Evolutionary conservation across 2,113 vertebrate genomes (phyloP).

Genomic region (Cyprinus carpio): DNA sequence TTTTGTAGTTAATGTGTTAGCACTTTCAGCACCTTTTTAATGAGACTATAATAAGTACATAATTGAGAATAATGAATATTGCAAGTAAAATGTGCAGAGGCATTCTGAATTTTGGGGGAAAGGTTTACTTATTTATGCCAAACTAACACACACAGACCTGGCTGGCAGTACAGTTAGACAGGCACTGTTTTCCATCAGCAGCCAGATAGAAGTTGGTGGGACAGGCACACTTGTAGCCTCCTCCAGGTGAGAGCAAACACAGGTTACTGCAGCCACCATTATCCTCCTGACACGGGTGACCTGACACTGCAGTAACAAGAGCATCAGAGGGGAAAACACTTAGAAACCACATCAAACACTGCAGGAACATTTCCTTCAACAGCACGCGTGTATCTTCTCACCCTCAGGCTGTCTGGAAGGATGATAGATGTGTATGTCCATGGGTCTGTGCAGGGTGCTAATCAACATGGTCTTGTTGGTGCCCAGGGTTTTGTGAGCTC

Average conservation of each 20-base stretch:
- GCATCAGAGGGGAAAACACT: not conserved
- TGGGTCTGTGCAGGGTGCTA: slow-evolving; percentile 93
- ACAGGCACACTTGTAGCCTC: slow-evolving; percentile 90
- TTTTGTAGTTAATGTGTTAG: too few species aligned
- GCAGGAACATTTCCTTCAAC: not conserved
- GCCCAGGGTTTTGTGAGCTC: slow-evolving; percentile 90
- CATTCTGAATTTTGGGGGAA: not conserved
- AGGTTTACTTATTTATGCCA: not conserved
- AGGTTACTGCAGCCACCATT: slow-evolving; percentile 96
- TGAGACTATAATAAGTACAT: not conserved
- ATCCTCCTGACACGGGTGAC: slow-evolving; percentile 89
- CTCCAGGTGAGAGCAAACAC: slow-evolving; percentile 89
- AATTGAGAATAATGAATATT: not conserved
- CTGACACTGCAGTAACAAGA: slow-evolving; percentile 75
- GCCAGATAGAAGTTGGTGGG: slow-evolving; percentile 98
- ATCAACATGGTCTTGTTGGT: slow-evolving; percentile 89
- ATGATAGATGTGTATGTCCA: slow-evolving; percentile 97
- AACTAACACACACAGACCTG: slow-evolving; percentile 77
- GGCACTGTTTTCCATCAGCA: slow-evolving; percentile 85
- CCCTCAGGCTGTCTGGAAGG: slow-evolving; percentile 87
- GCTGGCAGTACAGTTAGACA: slow-evolving; percentile 97
- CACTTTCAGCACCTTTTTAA: not conserved
- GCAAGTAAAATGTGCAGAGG: not conserved
- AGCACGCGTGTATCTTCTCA: slow-evolving; percentile 54
- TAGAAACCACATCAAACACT: not conserved